Evolutionary conservation across 2,113 vertebrate genomes (phyloP), one percentile per base, ranked within the genome.

Genomic region (Ramphastos sulfuratus): DNA sequence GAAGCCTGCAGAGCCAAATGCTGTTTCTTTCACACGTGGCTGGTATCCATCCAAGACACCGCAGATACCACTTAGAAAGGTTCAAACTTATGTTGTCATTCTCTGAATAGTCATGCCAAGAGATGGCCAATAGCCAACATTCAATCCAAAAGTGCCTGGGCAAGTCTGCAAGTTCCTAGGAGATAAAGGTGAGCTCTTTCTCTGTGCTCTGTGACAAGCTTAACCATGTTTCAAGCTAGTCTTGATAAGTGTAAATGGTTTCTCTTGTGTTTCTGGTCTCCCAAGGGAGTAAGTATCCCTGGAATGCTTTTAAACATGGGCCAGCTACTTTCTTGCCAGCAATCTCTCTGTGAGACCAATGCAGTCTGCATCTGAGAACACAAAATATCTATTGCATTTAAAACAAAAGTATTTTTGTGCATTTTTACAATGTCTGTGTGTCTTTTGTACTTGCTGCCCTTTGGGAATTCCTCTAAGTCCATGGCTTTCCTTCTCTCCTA

Each of bases 291-390:
- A 84, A 94, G 37, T 88, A 96, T 96, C 85, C 83, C 58, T 84
- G 93, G 96, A 96, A 96, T 94, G 90, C 83, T 96, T 96, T 96
- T 90, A 93, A 90, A 83, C 39, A 65, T 10, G 20, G 70, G 82
- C 92, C 93, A 96, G 80, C 28, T 78, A 83, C 61, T 78, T 81
- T 86, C 61, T 87, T 95, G 95, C 80, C 85, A 96, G 55, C 69
- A 86, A 2, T 27, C 37, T 94, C 76, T 83, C 58, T 58, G 76
- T 56, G 70, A 92, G 2, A 83, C 65, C 70, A 88, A 65, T 58
- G 70, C 58, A 81, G 56, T 85, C 83, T 81, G 56, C 65, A 60
- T 95, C 69, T 60, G 64, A 93, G 79, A 94, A 86, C 61, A 93
- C 76, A 91, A 92, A 81, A 92, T 54, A 44, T 48, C 77, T 83